These are phyloP conservation scores for Guaruba guarouba DNA, from an alignment of 2,113 vertebrate species.

Conservation along the genomic window DNA sequence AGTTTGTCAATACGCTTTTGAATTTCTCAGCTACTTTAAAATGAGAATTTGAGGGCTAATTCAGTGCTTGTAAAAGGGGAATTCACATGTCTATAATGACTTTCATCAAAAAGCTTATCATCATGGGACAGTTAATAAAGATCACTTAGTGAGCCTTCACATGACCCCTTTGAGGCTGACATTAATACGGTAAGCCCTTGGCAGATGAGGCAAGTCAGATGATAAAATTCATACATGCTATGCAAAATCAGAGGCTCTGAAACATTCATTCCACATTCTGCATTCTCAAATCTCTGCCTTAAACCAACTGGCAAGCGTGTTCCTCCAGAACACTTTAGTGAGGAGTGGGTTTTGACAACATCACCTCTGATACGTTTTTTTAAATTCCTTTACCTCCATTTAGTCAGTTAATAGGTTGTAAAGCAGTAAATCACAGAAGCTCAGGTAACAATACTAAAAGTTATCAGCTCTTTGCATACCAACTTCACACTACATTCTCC, in stretches of 20 bases:
- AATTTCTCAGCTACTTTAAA: not conserved
- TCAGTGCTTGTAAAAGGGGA: not conserved
- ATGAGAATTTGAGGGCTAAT: not conserved
- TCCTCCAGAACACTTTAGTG: not conserved
- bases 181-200: not conserved
- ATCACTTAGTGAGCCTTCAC: not conserved
- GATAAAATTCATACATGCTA: not conserved
- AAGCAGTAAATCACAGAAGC: not conserved
- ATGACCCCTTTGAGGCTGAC: not conserved
- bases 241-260: not conserved
- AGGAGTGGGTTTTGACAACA: not conserved
- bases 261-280: not conserved
- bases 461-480: not conserved
- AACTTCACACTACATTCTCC: not conserved
- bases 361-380: not conserved
- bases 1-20: not conserved
- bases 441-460: not conserved
- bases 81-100: not conserved
- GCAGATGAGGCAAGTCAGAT: not conserved
- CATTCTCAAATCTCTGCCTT: not conserved
- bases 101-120: not conserved
- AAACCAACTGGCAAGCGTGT: not conserved
- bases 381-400: not conserved
- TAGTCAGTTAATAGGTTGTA: not conserved
- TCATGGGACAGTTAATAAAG: not conserved